These are phyloP conservation scores for Athrips mouffetella DNA, from an alignment of 2,888 invertebrate species.

Conservation along the genomic window DNA sequence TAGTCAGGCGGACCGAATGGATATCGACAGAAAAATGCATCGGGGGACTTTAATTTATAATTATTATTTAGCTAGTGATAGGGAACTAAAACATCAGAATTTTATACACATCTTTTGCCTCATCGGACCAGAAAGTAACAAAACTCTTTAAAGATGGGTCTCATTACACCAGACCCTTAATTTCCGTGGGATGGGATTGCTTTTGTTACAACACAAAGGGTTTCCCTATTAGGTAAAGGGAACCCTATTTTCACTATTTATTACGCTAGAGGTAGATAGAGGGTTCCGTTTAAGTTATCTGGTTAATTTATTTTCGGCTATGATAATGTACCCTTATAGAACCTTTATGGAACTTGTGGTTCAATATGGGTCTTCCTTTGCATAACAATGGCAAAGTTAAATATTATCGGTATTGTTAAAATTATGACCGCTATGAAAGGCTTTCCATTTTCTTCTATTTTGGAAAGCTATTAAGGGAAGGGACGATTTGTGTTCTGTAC, in stretches of 20 bases:
- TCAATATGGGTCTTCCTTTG: neutral
- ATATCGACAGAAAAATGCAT: no score
- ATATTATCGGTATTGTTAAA: no score
- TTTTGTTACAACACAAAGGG: slow-evolving; percentile 39
- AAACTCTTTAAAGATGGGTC: slow-evolving; percentile 31
- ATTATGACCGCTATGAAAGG: no score
- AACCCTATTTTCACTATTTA: slow-evolving; percentile 13
- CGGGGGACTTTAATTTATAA: no score
- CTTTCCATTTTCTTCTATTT: no score
- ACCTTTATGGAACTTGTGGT: neutral
- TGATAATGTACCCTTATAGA: neutral
- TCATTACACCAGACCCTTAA: slow-evolving; percentile 39
- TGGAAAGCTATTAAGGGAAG: no score
- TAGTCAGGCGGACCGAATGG: no score
- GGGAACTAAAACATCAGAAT: no score
- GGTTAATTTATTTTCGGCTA: slow-evolving; percentile 9
- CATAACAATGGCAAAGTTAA: no score
- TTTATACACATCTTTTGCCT: no score
- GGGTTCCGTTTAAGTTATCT: slow-evolving; percentile 9
- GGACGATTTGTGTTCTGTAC: no score
- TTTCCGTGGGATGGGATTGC: slow-evolving; percentile 35
- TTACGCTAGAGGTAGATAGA: slow-evolving; percentile 3
- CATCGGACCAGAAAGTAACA: slow-evolving; percentile 26
- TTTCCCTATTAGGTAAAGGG: slow-evolving; percentile 30
- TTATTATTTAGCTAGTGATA: no score